Percentiles rank a stretch among this genome's conserved stretches.
Conservation (phyloP, 1,140 invertebrate genomes). For the Drosophila oshimai region DNA sequence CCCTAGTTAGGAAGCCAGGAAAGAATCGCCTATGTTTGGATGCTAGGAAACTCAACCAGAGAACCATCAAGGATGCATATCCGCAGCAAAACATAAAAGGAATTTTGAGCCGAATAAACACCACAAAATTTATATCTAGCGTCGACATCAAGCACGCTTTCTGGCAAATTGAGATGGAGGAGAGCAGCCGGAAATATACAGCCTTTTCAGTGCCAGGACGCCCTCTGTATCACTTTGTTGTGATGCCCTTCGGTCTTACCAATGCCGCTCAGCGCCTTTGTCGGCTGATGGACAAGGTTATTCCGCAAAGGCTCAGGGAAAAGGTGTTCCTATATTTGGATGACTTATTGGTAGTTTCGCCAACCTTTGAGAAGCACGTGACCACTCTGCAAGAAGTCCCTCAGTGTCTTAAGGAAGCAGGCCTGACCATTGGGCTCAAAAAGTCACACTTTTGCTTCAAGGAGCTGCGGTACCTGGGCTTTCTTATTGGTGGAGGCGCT, state of each 20-base stretch:
- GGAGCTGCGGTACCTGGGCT: constrained; percentile 26
- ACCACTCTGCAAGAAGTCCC: neutral
- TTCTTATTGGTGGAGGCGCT: constrained; percentile 3
- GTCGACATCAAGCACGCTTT: neutral
- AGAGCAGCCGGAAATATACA: neutral
- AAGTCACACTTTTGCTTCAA: constrained; percentile 82
- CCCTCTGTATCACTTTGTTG: neutral
- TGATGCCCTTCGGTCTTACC: neutral
- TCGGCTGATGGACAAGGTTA: neutral
- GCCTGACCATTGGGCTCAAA: constrained; percentile 83
- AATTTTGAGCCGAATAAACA: neutral
- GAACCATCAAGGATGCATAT: neutral
- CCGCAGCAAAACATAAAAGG: neutral
- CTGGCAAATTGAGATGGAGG: neutral
- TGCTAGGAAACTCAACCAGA: neutral
- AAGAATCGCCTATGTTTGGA: neutral
- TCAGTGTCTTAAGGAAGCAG: constrained; percentile 12
- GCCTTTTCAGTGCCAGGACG: neutral
- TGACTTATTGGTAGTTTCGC: neutral
- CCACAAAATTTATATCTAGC: neutral
- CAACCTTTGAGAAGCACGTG: neutral
- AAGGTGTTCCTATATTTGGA: neutral
- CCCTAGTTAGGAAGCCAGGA: neutral
- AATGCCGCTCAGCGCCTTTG: constrained; percentile 13
- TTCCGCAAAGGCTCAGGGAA: neutral